These are phyloP conservation scores for Amphilophus citrinellus DNA, from an alignment of 2,113 vertebrate genomes.

Conservation along the genomic window DNA sequence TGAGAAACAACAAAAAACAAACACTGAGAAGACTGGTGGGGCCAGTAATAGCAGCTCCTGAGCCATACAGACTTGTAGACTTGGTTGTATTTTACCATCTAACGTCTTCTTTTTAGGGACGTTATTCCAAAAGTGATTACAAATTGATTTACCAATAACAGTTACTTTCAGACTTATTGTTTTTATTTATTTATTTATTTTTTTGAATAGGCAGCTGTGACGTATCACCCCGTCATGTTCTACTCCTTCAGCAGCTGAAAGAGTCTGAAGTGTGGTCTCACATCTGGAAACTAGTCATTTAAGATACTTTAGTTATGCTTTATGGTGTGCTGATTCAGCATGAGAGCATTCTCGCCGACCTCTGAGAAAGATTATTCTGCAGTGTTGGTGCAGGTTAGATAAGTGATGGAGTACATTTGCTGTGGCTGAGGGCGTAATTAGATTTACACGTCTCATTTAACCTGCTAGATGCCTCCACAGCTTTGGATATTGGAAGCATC, in stretches of 20 bases:
- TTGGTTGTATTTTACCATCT: neutral
- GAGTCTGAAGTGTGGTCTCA: slow-evolving; percentile 19
- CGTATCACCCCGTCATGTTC: slow-evolving; percentile 1
- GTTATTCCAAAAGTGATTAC: neutral
- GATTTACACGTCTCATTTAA: slow-evolving; percentile 69
- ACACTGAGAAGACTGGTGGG: slow-evolving; percentile 2
- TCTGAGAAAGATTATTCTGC: slow-evolving; percentile 48
- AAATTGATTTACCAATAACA: neutral
- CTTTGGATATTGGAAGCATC: slow-evolving; percentile 38
- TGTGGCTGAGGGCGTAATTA: slow-evolving; percentile 50
- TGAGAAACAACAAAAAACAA: neutral
- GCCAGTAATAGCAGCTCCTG: neutral
- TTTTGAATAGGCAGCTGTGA: slow-evolving; percentile 5
- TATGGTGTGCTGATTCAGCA: slow-evolving; percentile 65
- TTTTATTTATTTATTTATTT: neutral
- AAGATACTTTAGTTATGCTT: slow-evolving; percentile 46
- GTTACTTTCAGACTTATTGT: neutral
- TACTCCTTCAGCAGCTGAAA: slow-evolving; percentile 45
- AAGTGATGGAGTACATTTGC: slow-evolving; percentile 45
- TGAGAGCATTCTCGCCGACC: neutral
- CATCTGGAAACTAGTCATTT: slow-evolving; percentile 59
- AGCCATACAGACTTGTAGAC: neutral
- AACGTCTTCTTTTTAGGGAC: neutral
- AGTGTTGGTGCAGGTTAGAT: slow-evolving; percentile 37
- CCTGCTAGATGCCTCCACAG: slow-evolving; percentile 42